These are phyloP conservation scores for Linnaemya vulpina DNA, from an alignment of 2,888 invertebrate genomes.

Conservation along the genomic window DNA sequence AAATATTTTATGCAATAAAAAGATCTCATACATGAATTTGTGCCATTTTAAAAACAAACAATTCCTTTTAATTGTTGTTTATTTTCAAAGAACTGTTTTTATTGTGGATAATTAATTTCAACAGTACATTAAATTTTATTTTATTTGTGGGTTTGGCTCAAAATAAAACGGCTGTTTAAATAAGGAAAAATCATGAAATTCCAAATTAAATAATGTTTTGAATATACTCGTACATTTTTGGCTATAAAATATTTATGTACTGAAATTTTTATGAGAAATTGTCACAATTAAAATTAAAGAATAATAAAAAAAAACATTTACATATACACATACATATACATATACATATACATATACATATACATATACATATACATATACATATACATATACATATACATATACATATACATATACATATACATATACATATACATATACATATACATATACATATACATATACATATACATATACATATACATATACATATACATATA, in stretches of 20 bases:
- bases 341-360: too few relatives aligned
- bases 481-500: too few relatives aligned
- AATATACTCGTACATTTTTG: neutral
- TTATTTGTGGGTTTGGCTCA: neutral
- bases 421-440: too few relatives aligned
- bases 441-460: too few relatives aligned
- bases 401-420: too few relatives aligned
- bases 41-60: neutral
- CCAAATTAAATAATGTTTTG: neutral
- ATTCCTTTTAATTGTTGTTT: neutral
- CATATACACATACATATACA: too few relatives aligned
- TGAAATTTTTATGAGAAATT: too few relatives aligned
- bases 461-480: too few relatives aligned
- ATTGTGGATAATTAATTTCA: constrained; percentile 29
- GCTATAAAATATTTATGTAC: neutral
- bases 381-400: too few relatives aligned
- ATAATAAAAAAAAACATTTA: too few relatives aligned
- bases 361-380: too few relatives aligned
- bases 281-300: too few relatives aligned
- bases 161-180: neutral
- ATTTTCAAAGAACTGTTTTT: neutral
- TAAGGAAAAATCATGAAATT: neutral
- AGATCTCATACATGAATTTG: neutral
- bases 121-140: constrained; percentile 16
- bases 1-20: neutral